Conservation (phyloP, 2,797 vertebrate genomes). For the Propithecus deckenii region DNA sequence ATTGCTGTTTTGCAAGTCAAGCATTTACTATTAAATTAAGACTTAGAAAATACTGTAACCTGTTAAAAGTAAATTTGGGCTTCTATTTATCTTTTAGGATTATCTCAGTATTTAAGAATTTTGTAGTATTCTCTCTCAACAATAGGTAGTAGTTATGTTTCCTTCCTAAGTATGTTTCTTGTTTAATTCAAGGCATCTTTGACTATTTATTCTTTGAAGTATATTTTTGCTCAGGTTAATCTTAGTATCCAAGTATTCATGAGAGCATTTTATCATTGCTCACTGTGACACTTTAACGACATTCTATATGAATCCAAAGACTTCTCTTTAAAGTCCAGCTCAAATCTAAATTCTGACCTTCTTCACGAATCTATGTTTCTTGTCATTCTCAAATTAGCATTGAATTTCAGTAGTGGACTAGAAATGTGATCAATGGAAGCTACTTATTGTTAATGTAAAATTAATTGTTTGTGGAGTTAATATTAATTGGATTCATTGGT, state of each 20-base stretch:
- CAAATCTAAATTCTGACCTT: background rate
- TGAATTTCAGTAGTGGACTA: slow-evolving; percentile 59
- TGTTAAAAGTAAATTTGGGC: background rate
- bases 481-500: slow-evolving; percentile 71
- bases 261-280: background rate
- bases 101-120: background rate
- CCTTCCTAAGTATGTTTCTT: background rate
- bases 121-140: background rate
- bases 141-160: background rate
- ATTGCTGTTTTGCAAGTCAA: background rate
- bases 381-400: slow-evolving; percentile 55
- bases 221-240: background rate
- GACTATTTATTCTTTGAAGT: background rate
- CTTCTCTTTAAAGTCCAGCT: background rate
- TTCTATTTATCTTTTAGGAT: background rate
- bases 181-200: background rate
- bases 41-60: background rate
- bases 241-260: background rate
- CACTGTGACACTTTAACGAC: background rate
- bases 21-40: background rate
- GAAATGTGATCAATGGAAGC: slow-evolving; percentile 44
- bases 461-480: slow-evolving; percentile 64
- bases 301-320: background rate
- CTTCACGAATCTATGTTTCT: background rate
- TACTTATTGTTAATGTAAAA: slow-evolving; percentile 69